A percentile compares a stretch with the other conserved stretches of the same genome.
phyloP scores from a whole-genome alignment of 1,140 invertebrate species.

The Drosophila auraria region DNA sequence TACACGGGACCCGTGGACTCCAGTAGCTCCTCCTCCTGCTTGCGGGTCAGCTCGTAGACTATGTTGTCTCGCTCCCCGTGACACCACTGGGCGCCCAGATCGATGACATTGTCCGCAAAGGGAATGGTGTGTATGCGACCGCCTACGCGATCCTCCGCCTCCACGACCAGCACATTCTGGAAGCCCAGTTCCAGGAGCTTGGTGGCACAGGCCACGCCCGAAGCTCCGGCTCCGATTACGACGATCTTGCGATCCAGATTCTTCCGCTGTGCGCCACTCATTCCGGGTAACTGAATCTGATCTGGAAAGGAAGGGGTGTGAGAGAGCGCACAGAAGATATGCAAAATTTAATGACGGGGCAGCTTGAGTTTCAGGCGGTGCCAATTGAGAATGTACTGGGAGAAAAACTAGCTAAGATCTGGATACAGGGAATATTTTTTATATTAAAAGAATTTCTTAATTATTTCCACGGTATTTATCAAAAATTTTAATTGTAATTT shows the following conservation, averaged over 20 bases:
- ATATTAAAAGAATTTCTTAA: no score
- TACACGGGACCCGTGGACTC: slow-evolving; percentile 80
- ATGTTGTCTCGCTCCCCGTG: slow-evolving; percentile 92
- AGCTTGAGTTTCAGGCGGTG: slow-evolving; percentile 15
- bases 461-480: no score
- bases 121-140: slow-evolving; percentile 88
- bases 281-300: slow-evolving; percentile 49
- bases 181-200: slow-evolving; percentile 87
- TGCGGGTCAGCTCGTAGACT: slow-evolving; percentile 89
- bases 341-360: slow-evolving; percentile 22
- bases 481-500: no score
- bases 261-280: slow-evolving; percentile 60
- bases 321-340: slow-evolving; percentile 8
- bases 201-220: slow-evolving; percentile 88
- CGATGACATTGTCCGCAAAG: slow-evolving; percentile 88
- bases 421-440: no score
- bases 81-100: slow-evolving; percentile 92
- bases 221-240: slow-evolving; percentile 87
- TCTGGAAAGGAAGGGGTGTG: slow-evolving; percentile 2
- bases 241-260: slow-evolving; percentile 84
- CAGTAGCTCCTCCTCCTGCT: slow-evolving; percentile 86
- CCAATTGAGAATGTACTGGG: slow-evolving; percentile 7
- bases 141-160: slow-evolving; percentile 90
- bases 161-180: slow-evolving; percentile 87
- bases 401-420: background rate